A percentile compares a stretch with the other conserved stretches of the same genome.
These are phyloP conservation scores for Danaus plexippus DNA, from an alignment of 1,140 invertebrate species.

Conservation along the genomic window DNA sequence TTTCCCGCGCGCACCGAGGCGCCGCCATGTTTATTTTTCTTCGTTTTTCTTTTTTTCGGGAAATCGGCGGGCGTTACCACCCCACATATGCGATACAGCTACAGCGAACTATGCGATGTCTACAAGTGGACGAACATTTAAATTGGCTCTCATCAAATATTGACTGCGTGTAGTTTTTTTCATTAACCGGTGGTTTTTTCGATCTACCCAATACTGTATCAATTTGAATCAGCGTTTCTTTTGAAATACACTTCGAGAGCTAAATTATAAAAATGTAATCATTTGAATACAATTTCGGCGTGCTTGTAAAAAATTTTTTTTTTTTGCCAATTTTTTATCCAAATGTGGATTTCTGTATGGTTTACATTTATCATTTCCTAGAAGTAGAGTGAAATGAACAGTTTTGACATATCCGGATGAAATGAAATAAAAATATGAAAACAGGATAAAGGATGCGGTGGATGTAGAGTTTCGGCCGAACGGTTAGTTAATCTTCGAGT, in stretches of 20 bases:
- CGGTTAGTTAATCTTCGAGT: no score
- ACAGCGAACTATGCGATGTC: constrained; percentile 67
- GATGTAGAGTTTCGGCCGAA: no score
- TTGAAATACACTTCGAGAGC: constrained; percentile 33
- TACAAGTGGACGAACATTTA: constrained; percentile 70
- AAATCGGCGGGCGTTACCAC: constrained; percentile 44
- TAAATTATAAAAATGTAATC: constrained; percentile 23
- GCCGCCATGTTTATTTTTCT: constrained; percentile 65
- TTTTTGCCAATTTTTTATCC: no score
- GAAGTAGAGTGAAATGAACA: no score
- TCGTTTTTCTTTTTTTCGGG: constrained; percentile 63
- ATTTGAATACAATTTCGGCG: constrained; percentile 17
- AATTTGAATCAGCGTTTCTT: constrained; percentile 52
- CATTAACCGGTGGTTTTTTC: constrained; percentile 62
- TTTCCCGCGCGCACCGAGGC: constrained; percentile 60
- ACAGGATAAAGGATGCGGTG: no score
- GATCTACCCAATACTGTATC: constrained; percentile 42
- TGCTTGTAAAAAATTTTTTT: not conserved
- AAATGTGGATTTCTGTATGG: no score
- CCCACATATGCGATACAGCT: constrained; percentile 38
- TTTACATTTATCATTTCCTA: no score
- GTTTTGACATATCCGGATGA: no score
- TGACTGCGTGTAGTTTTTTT: constrained; percentile 69
- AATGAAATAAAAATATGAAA: no score
- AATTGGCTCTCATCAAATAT: constrained; percentile 71